Conservation (phyloP, 2,797 vertebrate genomes). For the Arctocebus calabarensis region DNA sequence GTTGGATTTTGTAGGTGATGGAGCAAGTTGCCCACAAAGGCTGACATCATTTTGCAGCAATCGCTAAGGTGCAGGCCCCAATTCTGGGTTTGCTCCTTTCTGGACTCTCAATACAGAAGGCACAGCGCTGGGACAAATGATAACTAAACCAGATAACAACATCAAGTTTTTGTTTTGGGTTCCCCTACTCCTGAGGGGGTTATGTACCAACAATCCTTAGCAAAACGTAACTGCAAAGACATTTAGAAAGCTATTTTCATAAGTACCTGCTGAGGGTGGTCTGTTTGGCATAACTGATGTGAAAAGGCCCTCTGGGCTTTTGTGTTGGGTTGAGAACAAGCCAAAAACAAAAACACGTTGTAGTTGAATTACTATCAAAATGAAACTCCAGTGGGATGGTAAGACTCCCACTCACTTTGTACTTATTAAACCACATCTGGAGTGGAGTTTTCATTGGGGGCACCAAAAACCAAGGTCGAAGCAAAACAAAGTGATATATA, state of each 20-base stretch:
- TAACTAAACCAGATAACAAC: not conserved
- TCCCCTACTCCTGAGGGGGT: too few species aligned
- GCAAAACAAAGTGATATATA: not conserved
- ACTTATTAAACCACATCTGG: not conserved
- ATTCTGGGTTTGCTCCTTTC: not conserved
- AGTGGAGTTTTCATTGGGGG: not conserved
- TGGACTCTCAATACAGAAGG: not conserved
- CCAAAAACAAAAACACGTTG: not conserved
- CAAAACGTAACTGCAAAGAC: not conserved
- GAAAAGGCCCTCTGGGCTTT: not conserved
- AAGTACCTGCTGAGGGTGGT: not conserved
- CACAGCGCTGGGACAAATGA: not conserved
- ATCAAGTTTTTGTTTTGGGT: not conserved
- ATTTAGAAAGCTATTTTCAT: not conserved
- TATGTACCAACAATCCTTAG: not conserved
- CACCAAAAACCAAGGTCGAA: not conserved
- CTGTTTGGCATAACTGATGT: not conserved
- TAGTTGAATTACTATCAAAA: not conserved
- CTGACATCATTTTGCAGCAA: not conserved
- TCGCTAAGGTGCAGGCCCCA: not conserved
- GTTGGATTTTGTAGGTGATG: not conserved
- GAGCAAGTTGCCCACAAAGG: not conserved
- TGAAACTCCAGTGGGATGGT: not conserved
- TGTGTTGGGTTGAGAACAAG: not conserved
- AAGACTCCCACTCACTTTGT: not conserved